Percentiles rank a stretch among this genome's conserved stretches.
Evolutionary conservation across 1,140 invertebrate genomes (phyloP).

Genomic region (Saxidomus purpurata): DNA sequence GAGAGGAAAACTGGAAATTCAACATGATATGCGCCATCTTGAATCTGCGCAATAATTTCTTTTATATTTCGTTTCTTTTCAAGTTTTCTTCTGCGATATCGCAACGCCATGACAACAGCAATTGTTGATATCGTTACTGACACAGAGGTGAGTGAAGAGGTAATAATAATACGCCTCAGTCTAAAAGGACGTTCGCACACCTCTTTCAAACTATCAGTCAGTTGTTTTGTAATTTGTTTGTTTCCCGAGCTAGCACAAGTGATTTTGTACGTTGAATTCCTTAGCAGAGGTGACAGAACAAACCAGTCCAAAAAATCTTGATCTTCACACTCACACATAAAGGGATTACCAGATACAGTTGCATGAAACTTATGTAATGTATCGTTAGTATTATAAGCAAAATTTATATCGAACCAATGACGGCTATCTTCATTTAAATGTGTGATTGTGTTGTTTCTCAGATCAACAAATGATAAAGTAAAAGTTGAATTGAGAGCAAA

Average conservation of each 20-base stretch:
- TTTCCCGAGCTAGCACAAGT: neutral
- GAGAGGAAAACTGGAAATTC: constrained; percentile 4
- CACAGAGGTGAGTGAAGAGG: neutral
- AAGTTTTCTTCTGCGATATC: neutral
- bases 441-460: neutral
- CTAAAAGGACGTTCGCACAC: neutral
- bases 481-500: neutral
- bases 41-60: neutral
- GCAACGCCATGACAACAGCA: neutral
- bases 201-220: neutral
- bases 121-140: neutral
- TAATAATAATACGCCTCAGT: no score
- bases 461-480: neutral
- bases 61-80: neutral
- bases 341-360: no score
- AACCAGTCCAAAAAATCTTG: neutral
- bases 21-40: neutral
- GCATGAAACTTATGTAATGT: no score
- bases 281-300: neutral
- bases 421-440: neutral
- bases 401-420: neutral
- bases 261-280: neutral
- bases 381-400: neutral
- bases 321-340: neutral
- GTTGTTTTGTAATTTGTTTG: neutral